Evolutionary conservation across 92 coral and sea anemone species (phyloP).

Genomic region (Porites lobata): DNA sequence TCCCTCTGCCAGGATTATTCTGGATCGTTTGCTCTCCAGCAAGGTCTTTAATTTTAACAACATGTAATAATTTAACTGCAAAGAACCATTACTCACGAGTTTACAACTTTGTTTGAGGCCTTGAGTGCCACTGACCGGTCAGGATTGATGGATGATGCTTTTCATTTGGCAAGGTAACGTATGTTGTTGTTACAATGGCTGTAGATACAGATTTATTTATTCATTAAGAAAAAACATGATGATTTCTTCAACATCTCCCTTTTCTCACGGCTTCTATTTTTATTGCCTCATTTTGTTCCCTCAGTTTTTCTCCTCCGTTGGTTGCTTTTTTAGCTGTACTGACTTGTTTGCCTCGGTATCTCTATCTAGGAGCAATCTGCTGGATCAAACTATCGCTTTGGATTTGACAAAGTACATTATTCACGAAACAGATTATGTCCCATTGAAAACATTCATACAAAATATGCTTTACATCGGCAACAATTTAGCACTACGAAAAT

Average conservation of each 20-base stretch:
- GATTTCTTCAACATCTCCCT: no score
- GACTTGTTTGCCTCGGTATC: not conserved
- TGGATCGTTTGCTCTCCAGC: no score
- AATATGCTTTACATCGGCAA: conserved; percentile 65
- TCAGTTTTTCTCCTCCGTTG: not conserved
- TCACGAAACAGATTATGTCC: conserved; percentile 64
- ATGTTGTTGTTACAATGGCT: no score
- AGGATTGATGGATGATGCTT: conserved; percentile 75
- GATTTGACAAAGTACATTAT: conserved; percentile 61
- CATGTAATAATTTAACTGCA: no score
- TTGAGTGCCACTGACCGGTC: conserved; percentile 78
- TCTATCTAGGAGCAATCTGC: conserved; percentile 60
- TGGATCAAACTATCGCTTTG: conserved; percentile 54
- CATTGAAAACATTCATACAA: conserved; percentile 55
- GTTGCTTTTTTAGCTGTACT: not conserved
- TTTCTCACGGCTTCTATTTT: no score
- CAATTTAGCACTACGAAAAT: conserved; percentile 48
- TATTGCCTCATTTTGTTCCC: not conserved
- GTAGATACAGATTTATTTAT: no score
- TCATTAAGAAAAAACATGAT: no score
- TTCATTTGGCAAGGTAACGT: conserved; percentile 72
- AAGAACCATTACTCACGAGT: not conserved
- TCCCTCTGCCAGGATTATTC: no score
- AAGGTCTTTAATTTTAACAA: no score
- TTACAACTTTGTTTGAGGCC: conserved; percentile 13